Evolutionary conservation across 2,113 vertebrate genomes (phyloP).

Genomic region (Lepus americanus): DNA sequence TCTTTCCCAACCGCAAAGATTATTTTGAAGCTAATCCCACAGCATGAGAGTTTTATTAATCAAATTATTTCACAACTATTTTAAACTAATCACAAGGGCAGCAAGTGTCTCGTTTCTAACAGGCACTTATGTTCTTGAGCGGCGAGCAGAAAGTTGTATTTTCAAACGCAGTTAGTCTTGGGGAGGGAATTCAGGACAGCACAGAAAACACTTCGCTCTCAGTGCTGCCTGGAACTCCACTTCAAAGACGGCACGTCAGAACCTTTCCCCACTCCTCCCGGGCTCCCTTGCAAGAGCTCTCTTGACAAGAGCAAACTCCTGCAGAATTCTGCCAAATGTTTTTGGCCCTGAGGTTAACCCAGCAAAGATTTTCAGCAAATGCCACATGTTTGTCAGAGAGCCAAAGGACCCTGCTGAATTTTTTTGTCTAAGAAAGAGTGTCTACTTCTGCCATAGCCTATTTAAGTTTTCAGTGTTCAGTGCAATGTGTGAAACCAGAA

Average conservation of each 20-base stretch:
- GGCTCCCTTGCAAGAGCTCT: slow-evolving; percentile 10
- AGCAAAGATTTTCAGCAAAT: slow-evolving; percentile 62
- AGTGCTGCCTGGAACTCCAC: background rate
- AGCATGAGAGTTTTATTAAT: slow-evolving; percentile 48
- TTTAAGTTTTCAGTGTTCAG: slow-evolving; percentile 33
- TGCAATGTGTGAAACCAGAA: slow-evolving; percentile 32
- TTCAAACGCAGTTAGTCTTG: slow-evolving; percentile 60
- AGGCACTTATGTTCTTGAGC: background rate
- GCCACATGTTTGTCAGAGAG: slow-evolving; percentile 50
- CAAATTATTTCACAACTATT: slow-evolving; percentile 62
- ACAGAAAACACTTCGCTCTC: background rate
- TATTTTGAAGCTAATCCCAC: slow-evolving; percentile 60
- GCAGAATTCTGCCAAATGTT: background rate
- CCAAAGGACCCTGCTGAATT: background rate
- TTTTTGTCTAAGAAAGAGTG: slow-evolving; percentile 49
- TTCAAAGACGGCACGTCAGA: background rate
- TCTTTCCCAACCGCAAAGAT: slow-evolving; percentile 10
- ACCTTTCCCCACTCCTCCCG: background rate
- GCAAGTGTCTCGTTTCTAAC: slow-evolving; percentile 57
- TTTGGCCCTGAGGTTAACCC: slow-evolving; percentile 50
- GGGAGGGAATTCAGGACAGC: slow-evolving; percentile 25
- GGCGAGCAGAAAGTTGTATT: slow-evolving; percentile 50
- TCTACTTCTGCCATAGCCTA: slow-evolving; percentile 20
- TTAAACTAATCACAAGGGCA: slow-evolving; percentile 37
- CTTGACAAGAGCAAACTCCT: slow-evolving; percentile 46